Conservation (phyloP, 2,113 vertebrate genomes). For the Poeciliopsis retropinna region DNA sequence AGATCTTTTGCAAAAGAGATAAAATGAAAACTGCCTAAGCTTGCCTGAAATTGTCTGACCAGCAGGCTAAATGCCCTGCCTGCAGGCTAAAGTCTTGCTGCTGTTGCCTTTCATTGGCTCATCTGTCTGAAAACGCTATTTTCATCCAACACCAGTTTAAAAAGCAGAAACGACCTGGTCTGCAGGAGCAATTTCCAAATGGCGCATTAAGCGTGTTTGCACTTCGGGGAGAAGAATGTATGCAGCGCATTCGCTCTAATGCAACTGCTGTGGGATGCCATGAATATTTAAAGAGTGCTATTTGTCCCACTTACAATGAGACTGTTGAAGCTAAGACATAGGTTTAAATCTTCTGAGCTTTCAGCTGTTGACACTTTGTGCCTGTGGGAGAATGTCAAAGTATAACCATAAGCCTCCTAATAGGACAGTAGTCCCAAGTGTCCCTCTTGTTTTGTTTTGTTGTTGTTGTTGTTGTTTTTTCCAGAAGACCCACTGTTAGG, state of each 20-base stretch:
- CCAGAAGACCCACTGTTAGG: conserved; percentile 22
- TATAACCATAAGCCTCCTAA: conserved; percentile 33
- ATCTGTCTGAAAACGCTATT: not conserved
- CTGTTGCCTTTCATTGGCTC: not conserved
- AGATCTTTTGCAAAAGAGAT: not conserved
- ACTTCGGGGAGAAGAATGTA: not conserved
- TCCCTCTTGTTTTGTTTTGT: conserved; percentile 6
- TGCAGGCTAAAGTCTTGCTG: not conserved
- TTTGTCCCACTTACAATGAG: conserved; percentile 12
- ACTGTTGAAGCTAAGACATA: conserved; percentile 11
- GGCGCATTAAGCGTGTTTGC: conserved; percentile 7
- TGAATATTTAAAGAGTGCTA: not conserved
- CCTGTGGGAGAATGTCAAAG: conserved; percentile 47
- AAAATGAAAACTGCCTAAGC: not conserved
- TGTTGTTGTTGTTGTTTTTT: not conserved
- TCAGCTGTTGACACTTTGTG: conserved; percentile 18
- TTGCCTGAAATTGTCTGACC: not conserved
- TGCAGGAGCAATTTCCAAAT: not conserved
- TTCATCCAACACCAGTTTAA: not conserved
- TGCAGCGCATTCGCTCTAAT: not conserved
- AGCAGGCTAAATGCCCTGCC: not conserved
- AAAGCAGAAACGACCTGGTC: not conserved
- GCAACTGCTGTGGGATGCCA: not conserved
- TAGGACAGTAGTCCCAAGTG: conserved; percentile 28
- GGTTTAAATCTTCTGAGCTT: conserved; percentile 30